phyloP scores from a whole-genome alignment of 2,888 invertebrate species.

The Leptopilina syphax region DNA sequence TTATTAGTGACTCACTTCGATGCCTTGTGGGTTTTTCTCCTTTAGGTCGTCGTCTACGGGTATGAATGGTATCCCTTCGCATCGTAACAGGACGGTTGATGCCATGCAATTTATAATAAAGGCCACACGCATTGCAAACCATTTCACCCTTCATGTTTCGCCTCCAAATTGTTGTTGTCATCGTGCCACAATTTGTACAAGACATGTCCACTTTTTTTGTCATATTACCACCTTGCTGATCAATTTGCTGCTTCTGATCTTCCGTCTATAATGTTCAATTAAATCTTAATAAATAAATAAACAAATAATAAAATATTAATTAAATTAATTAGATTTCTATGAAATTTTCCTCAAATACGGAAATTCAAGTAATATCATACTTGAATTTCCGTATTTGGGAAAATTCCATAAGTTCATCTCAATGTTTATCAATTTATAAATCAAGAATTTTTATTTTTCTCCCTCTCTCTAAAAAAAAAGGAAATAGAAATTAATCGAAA shows the following conservation, averaged over 20 bases:
- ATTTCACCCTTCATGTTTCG: slow-evolving; percentile 97
- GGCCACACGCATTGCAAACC: slow-evolving; percentile 99
- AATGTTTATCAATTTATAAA: no score
- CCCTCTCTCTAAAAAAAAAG: no score
- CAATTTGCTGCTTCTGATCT: slow-evolving; percentile 68
- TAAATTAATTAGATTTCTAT: no score
- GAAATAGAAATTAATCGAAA: no score
- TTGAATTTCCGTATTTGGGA: no score
- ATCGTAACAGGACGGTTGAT: slow-evolving; percentile 95
- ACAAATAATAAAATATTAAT: no score
- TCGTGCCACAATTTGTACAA: slow-evolving; percentile 98
- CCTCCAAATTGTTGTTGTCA: slow-evolving; percentile 98
- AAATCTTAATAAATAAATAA: neutral
- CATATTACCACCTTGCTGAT: slow-evolving; percentile 68
- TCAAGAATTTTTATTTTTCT: no score
- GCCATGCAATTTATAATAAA: slow-evolving; percentile 97
- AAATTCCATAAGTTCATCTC: no score
- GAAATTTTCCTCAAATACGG: no score
- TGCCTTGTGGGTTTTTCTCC: slow-evolving; percentile 79
- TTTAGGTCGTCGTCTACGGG: slow-evolving; percentile 91
- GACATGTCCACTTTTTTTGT: slow-evolving; percentile 85
- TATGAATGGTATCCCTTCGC: slow-evolving; percentile 97
- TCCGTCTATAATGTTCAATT: slow-evolving; percentile 61
- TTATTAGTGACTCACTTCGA: slow-evolving; percentile 66
- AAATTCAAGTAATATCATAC: no score